Base-by-base conservation (phyloP, 2,888 invertebrate genomes). In the Doris montereyensis region DNA sequence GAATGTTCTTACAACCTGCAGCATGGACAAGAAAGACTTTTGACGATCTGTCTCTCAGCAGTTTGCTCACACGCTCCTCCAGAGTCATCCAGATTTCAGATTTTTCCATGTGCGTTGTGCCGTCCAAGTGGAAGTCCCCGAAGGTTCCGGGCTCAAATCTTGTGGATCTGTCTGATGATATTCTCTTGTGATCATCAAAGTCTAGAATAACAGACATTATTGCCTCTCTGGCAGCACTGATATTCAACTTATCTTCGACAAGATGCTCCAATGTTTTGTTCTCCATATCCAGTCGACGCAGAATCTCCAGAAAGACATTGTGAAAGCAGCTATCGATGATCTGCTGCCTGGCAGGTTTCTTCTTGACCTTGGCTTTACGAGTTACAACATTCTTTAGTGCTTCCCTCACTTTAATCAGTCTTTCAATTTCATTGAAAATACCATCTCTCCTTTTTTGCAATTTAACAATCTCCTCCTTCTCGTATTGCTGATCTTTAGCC, bases 131-230 rank as follows among this genome's bases (percentile, higher is more conserved):
- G 32, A 35, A 79, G 72, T 79, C 72, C 17, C 57, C 57, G 72
- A 76, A 79, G 30, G 74, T 75, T 26, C 70, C 79, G 5, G 79
- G 76, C 24, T 76, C 79, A 76, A 79, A 79, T 24, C 52, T 70
- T 8, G 79, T 79, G 0, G 58, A 26, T 8, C 79, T 24, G 13
- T 79, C 76, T 3, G 76, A 79, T 17, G 52, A 41, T n/a, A n/a
- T n/a, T n/a, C n/a, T n/a, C 26, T 68, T 74, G 41, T 70, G 35
- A 24, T 24, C 75, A 17, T 65, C 60, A 24, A 79, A 32, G 17
- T 79, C 76, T 13, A 71, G 10, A 24, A 79, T 71, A 0, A 76
- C 71, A 13, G 58, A 58, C 8, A 76, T 57, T 10, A 71, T 71
- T 26, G 75, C 79, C 32, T 79, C 79, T 4, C 79, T 52, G 2